Percentiles rank a stretch among this genome's conserved stretches.
These are phyloP conservation scores for Eufriesea mexicana DNA, from an alignment of 1,140 invertebrate species.

Conservation along the genomic window DNA sequence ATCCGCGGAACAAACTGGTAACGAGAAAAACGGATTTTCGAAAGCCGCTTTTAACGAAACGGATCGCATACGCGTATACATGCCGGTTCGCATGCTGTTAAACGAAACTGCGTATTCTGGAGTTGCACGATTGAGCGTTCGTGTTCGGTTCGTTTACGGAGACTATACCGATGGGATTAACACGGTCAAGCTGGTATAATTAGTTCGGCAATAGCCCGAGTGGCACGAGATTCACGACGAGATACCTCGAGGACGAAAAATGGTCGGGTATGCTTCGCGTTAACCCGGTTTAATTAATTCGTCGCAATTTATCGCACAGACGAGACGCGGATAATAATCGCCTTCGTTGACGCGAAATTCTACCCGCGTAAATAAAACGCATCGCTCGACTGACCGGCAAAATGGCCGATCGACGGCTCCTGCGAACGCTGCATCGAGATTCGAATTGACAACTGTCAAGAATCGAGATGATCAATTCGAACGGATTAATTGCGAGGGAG, in stretches of 20 bases:
- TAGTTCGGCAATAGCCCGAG: neutral
- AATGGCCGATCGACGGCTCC: neutral
- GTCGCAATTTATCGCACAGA: neutral
- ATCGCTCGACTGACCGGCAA: neutral
- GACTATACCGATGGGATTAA: no score
- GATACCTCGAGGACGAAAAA: neutral
- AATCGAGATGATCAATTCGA: neutral
- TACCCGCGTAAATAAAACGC: neutral
- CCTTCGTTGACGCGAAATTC: neutral
- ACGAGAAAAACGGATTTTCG: neutral
- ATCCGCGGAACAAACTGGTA: neutral
- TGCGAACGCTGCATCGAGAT: neutral
- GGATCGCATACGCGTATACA: neutral
- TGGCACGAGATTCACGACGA: neutral
- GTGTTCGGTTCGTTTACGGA: neutral
- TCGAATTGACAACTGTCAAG: no score
- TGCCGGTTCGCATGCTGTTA: neutral
- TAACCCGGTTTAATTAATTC: neutral
- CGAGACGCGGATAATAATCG: neutral
- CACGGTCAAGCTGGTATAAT: neutral
- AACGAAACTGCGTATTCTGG: slow-evolving; percentile 1
- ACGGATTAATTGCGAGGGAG: neutral
- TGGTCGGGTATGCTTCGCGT: neutral
- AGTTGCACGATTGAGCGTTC: neutral
- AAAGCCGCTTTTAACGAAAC: neutral